Evolutionary conservation across 2,888 invertebrate species (phyloP).

Genomic region (Chamaedrilus cognettii): DNA sequence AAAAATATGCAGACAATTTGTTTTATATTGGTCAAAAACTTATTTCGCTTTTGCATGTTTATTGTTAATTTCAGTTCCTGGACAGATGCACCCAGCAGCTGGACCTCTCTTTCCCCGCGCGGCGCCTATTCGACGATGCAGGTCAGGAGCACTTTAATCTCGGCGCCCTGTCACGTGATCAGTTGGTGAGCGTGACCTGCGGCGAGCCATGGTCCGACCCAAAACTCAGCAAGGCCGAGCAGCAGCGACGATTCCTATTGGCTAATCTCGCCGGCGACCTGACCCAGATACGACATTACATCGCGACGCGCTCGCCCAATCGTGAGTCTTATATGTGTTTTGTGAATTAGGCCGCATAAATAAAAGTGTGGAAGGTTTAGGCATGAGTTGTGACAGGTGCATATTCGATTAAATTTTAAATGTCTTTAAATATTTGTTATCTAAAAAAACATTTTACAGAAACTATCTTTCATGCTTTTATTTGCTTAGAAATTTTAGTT

Average conservation of each 20-base stretch:
- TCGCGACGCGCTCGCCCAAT: slow-evolving; percentile 50
- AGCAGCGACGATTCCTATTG: slow-evolving; percentile 53
- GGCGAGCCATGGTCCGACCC: slow-evolving; percentile 59
- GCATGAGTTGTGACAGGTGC: too few species aligned
- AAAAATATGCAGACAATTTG: too few species aligned
- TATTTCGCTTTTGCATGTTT: slow-evolving; percentile 1
- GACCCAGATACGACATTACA: slow-evolving; percentile 54
- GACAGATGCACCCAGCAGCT: slow-evolving; percentile 55
- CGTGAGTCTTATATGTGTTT: too few species aligned
- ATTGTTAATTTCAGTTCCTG: slow-evolving; percentile 57
- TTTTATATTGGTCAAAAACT: too few species aligned
- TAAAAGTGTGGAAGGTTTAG: too few species aligned
- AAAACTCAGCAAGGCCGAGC: slow-evolving; percentile 51
- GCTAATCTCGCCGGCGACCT: slow-evolving; percentile 56
- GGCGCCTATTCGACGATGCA: slow-evolving; percentile 55
- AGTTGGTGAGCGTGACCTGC: slow-evolving; percentile 52
- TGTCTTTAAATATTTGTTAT: slow-evolving; percentile 11
- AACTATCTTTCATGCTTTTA: too few species aligned
- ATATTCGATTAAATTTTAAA: not conserved
- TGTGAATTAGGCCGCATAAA: too few species aligned
- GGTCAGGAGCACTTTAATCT: slow-evolving; percentile 56
- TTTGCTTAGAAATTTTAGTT: too few species aligned
- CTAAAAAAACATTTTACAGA: too few species aligned
- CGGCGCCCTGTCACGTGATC: slow-evolving; percentile 49
- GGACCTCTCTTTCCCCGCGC: slow-evolving; percentile 56